Base-by-base conservation (phyloP, 37 sponge, comb jelly and placozoan species). In the Spongia lamella region DNA sequence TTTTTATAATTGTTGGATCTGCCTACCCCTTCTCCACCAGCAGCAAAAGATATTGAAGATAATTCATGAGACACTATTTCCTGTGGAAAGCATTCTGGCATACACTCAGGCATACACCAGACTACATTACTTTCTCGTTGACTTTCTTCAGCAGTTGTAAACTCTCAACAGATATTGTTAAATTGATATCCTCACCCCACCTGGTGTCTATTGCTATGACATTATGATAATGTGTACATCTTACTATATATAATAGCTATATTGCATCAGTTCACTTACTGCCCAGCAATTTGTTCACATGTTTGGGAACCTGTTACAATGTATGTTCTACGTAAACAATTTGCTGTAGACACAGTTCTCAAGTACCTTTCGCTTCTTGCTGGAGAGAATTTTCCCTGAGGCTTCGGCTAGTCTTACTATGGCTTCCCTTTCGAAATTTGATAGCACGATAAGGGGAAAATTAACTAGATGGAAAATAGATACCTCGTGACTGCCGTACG, bases 1-100 rank as follows among this genome's bases (percentile, higher is more conserved):
- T 43, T 9, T 9, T 13, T 5, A 43, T 13, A 17, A 53, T 17
- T 25, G 27, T 1, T 29, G 55, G 47, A 43, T 20, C 13, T 30
- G 84, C 90, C 75, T 54, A 93, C 93, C 60, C 86, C 90, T 63
- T 93, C 93, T 72, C 93, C 93, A 24, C 88, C 87, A 71, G 88
- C 72, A n/a, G 93, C 93, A 85, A 93, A 93, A 14, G 93, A 93
- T 34, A 93, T 85, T 22, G 86, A 77, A 21, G 90, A 81, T 19
- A 93, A 68, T 0, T 81, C 70, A 38, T 93, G 93, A 37, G 84
- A 77, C 39, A 82, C 62, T 0, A 87, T 69, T 36, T 81, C 86
- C 92, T 92, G 69, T 19, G 79, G 38, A 0, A 52, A 32, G 38
- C 39, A 40, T 11, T 49, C 20, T 36, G 2, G 31, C 0, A 20